A percentile compares a stretch with the other conserved stretches of the same genome.
phyloP scores from a whole-genome alignment of 2,797 vertebrate genomes.

The Erethizon dorsatum region DNA sequence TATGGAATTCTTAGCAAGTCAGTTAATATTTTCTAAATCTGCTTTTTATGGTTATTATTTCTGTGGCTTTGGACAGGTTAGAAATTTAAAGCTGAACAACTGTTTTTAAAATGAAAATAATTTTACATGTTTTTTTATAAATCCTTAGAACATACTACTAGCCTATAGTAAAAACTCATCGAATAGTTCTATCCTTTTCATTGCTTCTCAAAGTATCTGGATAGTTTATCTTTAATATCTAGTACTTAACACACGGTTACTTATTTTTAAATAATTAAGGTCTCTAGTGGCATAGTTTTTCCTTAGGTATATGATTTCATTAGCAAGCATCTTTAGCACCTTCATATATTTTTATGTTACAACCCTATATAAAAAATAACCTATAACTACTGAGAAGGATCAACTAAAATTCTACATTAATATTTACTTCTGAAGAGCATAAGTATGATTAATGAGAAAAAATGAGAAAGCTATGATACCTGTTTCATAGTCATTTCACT shows the following conservation, averaged over 20 bases:
- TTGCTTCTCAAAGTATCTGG: background rate
- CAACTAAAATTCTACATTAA: constrained; percentile 3
- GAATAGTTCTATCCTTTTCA: background rate
- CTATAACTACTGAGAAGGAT: constrained; percentile 8
- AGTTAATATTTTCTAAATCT: background rate
- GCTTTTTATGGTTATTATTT: background rate
- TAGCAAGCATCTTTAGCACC: background rate
- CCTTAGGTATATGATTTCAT: constrained; percentile 13
- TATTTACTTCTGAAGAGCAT: background rate
- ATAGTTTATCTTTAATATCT: background rate
- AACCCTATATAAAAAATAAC: background rate
- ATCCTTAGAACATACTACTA: background rate
- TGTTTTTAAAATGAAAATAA: constrained; percentile 7
- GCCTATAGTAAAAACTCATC: background rate
- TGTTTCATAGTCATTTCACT: background rate
- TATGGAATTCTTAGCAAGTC: background rate
- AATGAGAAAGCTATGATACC: constrained; percentile 3
- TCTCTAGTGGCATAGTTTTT: background rate
- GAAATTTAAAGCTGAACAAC: background rate
- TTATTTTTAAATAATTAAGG: constrained; percentile 45
- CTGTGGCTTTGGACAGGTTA: background rate
- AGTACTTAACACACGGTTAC: background rate
- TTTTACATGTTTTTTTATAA: background rate
- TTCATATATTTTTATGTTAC: background rate
- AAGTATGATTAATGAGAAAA: background rate